Conservation (phyloP, 2,113 vertebrate genomes). For the Gopherus evgoodei region DNA sequence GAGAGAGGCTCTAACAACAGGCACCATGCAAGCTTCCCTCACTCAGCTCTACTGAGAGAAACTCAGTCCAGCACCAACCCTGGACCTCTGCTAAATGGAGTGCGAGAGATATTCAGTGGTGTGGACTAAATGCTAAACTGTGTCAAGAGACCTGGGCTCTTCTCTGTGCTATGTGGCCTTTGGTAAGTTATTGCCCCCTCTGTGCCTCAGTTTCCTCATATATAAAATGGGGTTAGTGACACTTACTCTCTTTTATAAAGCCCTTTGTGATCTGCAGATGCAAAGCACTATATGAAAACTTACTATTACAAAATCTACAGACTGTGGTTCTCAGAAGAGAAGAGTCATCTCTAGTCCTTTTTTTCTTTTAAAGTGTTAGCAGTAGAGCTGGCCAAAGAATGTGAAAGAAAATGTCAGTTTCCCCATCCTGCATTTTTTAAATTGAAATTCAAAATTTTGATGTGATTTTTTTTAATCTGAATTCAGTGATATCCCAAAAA, state of each 20-base stretch:
- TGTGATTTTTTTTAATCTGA: not conserved
- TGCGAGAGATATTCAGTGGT: not conserved
- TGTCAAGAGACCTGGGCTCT: constrained; percentile 42
- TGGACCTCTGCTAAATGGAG: not conserved
- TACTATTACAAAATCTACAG: not conserved
- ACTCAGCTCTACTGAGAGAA: not conserved
- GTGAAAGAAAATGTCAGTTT: not conserved
- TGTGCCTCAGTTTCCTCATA: constrained; percentile 37
- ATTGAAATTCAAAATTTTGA: not conserved
- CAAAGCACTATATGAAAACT: not conserved
- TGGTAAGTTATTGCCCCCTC: constrained; percentile 30
- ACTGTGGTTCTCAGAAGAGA: not conserved
- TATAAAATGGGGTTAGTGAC: constrained; percentile 17
- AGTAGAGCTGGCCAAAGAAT: not conserved
- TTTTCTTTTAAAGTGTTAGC: not conserved
- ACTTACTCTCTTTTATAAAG: not conserved
- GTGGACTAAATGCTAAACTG: constrained; percentile 34
- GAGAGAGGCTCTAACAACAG: not conserved
- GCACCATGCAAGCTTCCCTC: not conserved
- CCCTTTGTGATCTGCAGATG: not conserved
- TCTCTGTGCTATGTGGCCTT: constrained; percentile 42
- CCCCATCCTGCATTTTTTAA: not conserved
- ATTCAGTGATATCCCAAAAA: not conserved
- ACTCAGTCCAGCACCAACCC: not conserved
- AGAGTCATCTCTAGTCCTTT: not conserved